Percentiles rank a stretch among this genome's conserved stretches.
These are phyloP conservation scores for Lithobates pipiens DNA, from an alignment of 2,797 vertebrate genomes.

Conservation along the genomic window DNA sequence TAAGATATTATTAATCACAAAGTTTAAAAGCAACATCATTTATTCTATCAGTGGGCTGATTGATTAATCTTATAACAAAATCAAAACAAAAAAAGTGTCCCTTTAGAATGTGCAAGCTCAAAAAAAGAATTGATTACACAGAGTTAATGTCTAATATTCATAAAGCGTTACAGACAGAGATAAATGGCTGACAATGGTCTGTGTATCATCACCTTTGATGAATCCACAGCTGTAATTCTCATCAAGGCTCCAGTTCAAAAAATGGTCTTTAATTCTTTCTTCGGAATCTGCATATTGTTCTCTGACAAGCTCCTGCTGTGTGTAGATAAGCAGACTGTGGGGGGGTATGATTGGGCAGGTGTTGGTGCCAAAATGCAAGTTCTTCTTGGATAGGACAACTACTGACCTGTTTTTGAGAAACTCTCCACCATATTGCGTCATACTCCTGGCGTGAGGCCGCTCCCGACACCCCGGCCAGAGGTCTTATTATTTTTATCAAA, in stretches of 20 bases:
- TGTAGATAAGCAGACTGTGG: neutral
- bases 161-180: no score
- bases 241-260: neutral
- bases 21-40: neutral
- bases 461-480: no score
- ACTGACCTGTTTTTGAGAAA: no score
- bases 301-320: neutral
- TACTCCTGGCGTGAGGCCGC: no score
- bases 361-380: no score
- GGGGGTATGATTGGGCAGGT: no score
- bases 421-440: no score
- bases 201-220: neutral
- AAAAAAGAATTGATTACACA: neutral
- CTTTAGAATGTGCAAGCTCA: neutral
- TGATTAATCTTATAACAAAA: no score
- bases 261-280: conserved; percentile 4
- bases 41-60: neutral
- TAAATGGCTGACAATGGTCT: no score
- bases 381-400: no score
- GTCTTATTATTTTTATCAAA: no score
- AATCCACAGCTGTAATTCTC: neutral
- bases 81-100: no score
- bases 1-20: neutral
- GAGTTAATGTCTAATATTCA: neutral
- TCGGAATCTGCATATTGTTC: neutral